Conservation (phyloP, 2,888 invertebrate species). For the Acanthosepion esculentum region DNA sequence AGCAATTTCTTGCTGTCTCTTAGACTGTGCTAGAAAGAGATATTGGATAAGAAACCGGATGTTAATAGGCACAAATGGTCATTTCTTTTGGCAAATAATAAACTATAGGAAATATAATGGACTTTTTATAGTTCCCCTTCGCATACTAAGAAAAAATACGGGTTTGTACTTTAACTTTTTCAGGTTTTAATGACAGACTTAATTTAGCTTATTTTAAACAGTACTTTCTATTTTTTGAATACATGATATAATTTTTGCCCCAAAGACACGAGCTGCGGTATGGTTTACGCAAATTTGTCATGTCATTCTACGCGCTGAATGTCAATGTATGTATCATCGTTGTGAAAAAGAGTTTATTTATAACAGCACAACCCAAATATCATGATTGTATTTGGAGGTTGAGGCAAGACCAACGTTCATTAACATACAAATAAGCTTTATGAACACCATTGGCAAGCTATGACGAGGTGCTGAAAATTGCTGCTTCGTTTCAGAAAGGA, state of each 20-base stretch:
- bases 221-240: background rate
- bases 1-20: background rate
- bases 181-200: background rate
- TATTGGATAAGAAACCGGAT: background rate
- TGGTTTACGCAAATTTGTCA: background rate
- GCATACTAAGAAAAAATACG: background rate
- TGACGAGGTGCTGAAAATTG: too few species aligned
- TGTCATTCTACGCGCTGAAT: background rate
- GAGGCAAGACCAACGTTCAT: conserved; percentile 44
- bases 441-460: background rate
- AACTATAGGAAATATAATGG: background rate
- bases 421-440: background rate
- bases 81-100: background rate
- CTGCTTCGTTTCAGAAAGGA: too few species aligned
- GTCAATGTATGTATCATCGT: background rate
- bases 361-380: background rate
- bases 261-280: too few species aligned
- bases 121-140: background rate
- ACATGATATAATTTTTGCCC: background rate
- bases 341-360: background rate
- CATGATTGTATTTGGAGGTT: background rate
- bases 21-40: background rate
- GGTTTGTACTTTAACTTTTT: background rate
- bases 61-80: background rate
- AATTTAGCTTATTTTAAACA: background rate